These are phyloP conservation scores for Petaurus breviceps DNA, from an alignment of 2,113 vertebrate species.

Conservation along the genomic window DNA sequence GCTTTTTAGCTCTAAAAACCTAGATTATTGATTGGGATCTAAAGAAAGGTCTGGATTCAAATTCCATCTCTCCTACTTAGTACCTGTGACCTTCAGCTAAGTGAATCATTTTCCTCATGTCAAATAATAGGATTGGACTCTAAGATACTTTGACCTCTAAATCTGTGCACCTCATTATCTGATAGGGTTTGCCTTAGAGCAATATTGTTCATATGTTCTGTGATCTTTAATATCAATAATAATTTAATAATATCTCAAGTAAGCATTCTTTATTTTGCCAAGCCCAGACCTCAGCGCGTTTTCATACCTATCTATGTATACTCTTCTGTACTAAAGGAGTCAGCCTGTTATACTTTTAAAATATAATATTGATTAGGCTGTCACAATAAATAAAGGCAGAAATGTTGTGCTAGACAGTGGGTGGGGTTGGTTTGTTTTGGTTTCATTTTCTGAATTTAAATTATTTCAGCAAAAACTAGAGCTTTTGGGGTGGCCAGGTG, in stretches of 20 bases:
- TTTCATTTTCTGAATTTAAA: slow-evolving; percentile 73
- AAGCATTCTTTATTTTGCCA: slow-evolving; percentile 23
- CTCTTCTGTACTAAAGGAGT: slow-evolving; percentile 50
- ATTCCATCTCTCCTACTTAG: not conserved
- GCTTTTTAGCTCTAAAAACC: no score
- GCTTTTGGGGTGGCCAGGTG: no score
- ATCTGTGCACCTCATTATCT: not conserved
- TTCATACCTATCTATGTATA: not conserved
- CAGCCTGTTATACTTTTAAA: slow-evolving; percentile 45
- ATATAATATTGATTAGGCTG: slow-evolving; percentile 5
- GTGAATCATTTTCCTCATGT: no score
- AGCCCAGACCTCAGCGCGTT: slow-evolving; percentile 43
- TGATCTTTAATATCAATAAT: not conserved
- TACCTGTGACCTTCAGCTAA: not conserved
- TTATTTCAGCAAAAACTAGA: slow-evolving; percentile 47
- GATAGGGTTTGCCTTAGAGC: not conserved
- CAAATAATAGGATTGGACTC: no score
- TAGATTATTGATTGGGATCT: no score
- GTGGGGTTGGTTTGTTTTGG: not conserved
- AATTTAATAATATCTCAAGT: not conserved
- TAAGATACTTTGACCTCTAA: not conserved
- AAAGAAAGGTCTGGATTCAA: no score
- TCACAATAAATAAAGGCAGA: slow-evolving; percentile 33
- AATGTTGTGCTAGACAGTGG: slow-evolving; percentile 2
- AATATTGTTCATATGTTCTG: not conserved